Evolutionary conservation across 2,797 vertebrate species (phyloP).

Genomic region (Orestias chungarensis): DNA sequence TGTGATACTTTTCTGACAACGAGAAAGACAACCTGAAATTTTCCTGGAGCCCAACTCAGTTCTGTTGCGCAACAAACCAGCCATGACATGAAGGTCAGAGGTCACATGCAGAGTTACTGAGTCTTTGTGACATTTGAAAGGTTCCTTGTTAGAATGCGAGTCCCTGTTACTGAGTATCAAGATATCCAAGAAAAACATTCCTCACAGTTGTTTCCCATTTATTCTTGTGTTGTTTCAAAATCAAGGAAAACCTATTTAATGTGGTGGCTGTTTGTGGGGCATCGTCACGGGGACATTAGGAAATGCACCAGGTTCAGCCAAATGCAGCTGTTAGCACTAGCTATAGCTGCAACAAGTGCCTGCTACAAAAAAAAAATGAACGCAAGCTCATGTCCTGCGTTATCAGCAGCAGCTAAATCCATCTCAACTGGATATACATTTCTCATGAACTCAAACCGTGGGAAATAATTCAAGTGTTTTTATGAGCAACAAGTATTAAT

Average conservation of each 20-base stretch:
- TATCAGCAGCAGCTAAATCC: slow-evolving; percentile 32
- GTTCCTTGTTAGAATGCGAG: not conserved
- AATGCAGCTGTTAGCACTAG: slow-evolving; percentile 67
- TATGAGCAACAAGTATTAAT: not conserved
- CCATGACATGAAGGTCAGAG: slow-evolving; percentile 19
- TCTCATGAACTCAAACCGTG: not conserved
- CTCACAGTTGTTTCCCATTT: not conserved
- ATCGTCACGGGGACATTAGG: slow-evolving; percentile 54
- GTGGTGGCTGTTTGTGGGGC: not conserved
- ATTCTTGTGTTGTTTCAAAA: slow-evolving; percentile 13
- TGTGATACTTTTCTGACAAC: not conserved
- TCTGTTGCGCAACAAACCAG: slow-evolving; percentile 32
- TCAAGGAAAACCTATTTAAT: not conserved
- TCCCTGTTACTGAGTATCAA: not conserved
- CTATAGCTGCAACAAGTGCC: slow-evolving; percentile 61
- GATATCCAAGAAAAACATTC: not conserved
- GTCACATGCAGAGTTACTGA: slow-evolving; percentile 1
- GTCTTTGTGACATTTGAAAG: slow-evolving; percentile 40
- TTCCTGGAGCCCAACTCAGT: slow-evolving; percentile 8
- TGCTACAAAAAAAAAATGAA: slow-evolving; percentile 46
- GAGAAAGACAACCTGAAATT: not conserved
- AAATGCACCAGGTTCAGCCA: slow-evolving; percentile 58
- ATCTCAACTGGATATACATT: not conserved
- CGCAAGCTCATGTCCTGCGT: slow-evolving; percentile 40
- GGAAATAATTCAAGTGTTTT: not conserved